Base-by-base conservation (phyloP, 2,797 vertebrate species). In the Falco naumanni region DNA sequence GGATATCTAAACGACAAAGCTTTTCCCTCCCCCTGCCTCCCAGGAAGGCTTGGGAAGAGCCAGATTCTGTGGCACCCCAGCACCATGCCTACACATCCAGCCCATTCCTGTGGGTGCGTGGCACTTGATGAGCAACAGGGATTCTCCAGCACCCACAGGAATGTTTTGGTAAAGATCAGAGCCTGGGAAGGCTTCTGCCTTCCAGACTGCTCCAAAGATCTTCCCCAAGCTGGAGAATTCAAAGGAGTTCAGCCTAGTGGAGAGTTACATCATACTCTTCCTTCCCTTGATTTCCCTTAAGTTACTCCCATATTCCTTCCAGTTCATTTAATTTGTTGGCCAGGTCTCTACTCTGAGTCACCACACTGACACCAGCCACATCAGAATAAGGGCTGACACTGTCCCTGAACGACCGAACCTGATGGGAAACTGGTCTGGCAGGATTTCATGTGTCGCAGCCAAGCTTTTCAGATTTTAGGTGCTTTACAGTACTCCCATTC, bases 321-420 rank as follows among this genome's bases (percentile, higher is more conserved):
- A 25, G 4, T 80, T 63, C 47, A 68, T 81, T 92, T 59, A 11
- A 89, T 83, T 74, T 82, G 17, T 37, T 71, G 92, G 39, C 90
- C 13, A 2, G 5, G 34, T 65, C 76, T 63, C 60, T 79, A 2
- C 59, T 41, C 78, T 37, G 63, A 95, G 65, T 92, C 93, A 89
- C 69, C 2, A 6, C 54, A 10, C 60, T 33, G 94, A 88, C 92
- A 93, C 63, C 37, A 82, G 83, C 61, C 50, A 41, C 70, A 85
- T 47, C 75, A 91, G 76, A 89, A 43, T 5, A 24, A 65, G 70
- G 37, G 57, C 61, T 69, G 29, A 63, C 2, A 4, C 76, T 71
- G 51, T 65, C 71, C 89, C 79, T 82, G 1, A 72, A 60, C 0
- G 3, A 39, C n/a, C 0, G 0, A 82, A 81, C 43, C 29, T 18